Evolutionary conservation across 2,113 vertebrate species (phyloP).

Genomic region (Australoheros scitulus): DNA sequence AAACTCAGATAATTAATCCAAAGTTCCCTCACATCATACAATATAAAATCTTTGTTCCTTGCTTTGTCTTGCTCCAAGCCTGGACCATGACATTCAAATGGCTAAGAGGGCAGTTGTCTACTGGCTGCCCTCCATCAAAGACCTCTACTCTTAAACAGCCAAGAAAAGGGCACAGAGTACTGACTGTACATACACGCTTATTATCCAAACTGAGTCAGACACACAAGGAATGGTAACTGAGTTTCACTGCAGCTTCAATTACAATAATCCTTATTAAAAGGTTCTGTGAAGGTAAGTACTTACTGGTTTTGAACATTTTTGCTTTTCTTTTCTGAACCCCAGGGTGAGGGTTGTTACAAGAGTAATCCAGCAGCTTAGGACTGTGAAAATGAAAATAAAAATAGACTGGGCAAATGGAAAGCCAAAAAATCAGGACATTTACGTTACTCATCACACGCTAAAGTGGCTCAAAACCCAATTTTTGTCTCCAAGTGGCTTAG

Average conservation of each 20-base stretch:
- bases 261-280: neutral
- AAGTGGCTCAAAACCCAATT: neutral
- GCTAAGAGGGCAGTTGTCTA: neutral
- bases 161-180: conserved; percentile 44
- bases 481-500: neutral
- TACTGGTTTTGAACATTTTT: neutral
- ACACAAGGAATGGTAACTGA: neutral
- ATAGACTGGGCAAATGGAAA: neutral
- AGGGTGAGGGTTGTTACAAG: neutral
- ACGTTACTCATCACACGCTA: neutral
- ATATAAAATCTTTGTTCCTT: neutral
- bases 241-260: neutral
- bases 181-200: neutral
- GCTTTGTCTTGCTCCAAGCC: conserved; percentile 3
- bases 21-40: neutral
- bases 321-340: neutral
- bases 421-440: neutral
- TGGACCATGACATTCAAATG: conserved; percentile 37
- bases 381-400: neutral
- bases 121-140: conserved; percentile 19
- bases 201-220: neutral
- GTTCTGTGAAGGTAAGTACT: neutral
- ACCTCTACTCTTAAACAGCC: neutral
- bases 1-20: neutral
- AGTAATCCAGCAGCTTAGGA: neutral